Evolutionary conservation across 1,140 invertebrate genomes (phyloP).

Genomic region (Polypedilum vanderplanki): DNA sequence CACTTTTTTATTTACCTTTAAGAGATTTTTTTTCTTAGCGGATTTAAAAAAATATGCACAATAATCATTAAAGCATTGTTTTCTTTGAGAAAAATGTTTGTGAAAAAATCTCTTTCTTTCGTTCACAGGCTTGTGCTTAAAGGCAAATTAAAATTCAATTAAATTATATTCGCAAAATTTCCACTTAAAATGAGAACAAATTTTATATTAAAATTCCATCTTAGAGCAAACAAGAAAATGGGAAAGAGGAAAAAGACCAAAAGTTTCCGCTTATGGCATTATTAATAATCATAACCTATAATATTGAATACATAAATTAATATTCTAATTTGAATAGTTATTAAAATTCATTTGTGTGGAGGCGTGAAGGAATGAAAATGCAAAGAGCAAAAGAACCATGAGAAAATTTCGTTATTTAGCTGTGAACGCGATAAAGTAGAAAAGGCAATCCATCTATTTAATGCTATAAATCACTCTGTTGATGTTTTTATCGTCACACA

Average conservation of each 20-base stretch:
- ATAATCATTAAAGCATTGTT: too few relatives aligned
- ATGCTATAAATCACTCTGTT: conserved; percentile 14
- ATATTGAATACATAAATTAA: conserved; percentile 20
- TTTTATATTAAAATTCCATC: too few relatives aligned
- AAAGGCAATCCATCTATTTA: conserved; percentile 5
- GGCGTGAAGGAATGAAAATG: not conserved
- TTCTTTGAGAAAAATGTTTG: too few relatives aligned
- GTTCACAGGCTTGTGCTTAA: too few relatives aligned
- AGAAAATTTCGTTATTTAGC: not conserved
- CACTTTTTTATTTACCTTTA: too few relatives aligned
- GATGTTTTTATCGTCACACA: conserved; percentile 11
- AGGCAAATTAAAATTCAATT: too few relatives aligned
- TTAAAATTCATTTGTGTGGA: not conserved
- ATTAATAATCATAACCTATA: conserved; percentile 6
- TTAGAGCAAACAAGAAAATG: not conserved
- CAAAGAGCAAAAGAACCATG: not conserved
- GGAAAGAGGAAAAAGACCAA: not conserved
- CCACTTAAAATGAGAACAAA: too few relatives aligned
- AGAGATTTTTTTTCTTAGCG: too few relatives aligned
- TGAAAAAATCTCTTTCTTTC: too few relatives aligned
- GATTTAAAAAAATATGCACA: too few relatives aligned
- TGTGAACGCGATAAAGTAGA: not conserved
- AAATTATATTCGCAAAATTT: too few relatives aligned
- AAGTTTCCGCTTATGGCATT: not conserved
- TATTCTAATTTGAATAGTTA: conserved; percentile 1